Evolutionary conservation across 2,888 invertebrate genomes (phyloP).

Genomic region (Archaeoteleia sp.): DNA sequence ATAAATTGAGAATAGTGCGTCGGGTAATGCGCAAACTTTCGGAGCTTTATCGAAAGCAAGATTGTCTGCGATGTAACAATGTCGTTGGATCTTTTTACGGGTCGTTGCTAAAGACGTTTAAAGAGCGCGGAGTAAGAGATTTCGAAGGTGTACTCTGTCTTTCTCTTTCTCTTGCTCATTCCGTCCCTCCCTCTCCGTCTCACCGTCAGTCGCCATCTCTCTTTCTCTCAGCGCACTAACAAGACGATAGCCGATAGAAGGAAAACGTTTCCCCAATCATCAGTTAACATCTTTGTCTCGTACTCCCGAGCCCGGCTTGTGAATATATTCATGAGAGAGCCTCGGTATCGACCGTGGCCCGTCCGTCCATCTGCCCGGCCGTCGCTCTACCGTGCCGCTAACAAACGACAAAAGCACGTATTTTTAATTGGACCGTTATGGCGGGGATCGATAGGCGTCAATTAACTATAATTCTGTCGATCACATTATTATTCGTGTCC

Average conservation of each 20-base stretch:
- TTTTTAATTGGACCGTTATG: conserved; percentile 63
- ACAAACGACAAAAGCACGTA: conserved; percentile 61
- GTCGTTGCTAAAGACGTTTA: conserved; percentile 60
- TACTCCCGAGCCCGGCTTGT: conserved; percentile 64
- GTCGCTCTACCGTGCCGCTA: conserved; percentile 51
- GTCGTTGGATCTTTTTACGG: conserved; percentile 56
- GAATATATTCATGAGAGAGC: conserved; percentile 71
- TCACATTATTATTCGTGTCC: conserved; percentile 52
- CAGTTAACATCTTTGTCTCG: conserved; percentile 71
- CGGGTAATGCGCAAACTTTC: neutral
- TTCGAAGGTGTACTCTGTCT: conserved; percentile 56
- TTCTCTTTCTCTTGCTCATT: neutral
- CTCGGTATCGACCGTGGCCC: conserved; percentile 60
- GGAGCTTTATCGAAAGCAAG: neutral
- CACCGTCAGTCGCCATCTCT: conserved; percentile 11
- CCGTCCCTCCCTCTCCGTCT: neutral
- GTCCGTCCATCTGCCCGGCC: conserved; percentile 53
- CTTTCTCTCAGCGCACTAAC: conserved; percentile 59
- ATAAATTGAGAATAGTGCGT: too few relatives aligned
- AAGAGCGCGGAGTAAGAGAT: conserved; percentile 60
- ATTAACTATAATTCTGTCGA: conserved; percentile 59
- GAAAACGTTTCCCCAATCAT: conserved; percentile 70
- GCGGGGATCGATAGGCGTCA: conserved; percentile 59
- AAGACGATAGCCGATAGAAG: conserved; percentile 67
- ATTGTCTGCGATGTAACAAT: conserved; percentile 1